These are phyloP conservation scores for Sternarchorhynchus goeldii DNA, from an alignment of 2,797 vertebrate species.

Conservation along the genomic window DNA sequence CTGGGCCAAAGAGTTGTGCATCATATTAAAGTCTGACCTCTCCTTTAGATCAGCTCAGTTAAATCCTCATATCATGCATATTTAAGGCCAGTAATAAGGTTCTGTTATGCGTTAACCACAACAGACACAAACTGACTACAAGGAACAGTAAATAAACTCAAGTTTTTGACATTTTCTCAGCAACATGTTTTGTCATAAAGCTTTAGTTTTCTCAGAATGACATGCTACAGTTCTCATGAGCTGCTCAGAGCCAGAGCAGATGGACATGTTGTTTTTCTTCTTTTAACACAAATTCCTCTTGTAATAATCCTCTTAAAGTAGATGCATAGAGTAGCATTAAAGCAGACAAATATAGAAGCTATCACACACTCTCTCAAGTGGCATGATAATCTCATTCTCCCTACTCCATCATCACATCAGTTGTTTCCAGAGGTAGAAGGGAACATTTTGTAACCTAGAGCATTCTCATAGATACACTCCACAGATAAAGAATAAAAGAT, in stretches of 20 bases:
- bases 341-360: no score
- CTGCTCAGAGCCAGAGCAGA: neutral
- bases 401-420: neutral
- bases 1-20: constrained; percentile 8
- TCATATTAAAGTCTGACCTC: neutral
- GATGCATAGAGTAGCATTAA: neutral
- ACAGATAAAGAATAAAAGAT: constrained; percentile 83
- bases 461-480: constrained; percentile 97
- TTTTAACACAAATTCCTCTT: neutral
- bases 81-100: constrained; percentile 1
- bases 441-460: constrained; percentile 78
- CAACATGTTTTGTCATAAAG: constrained; percentile 32
- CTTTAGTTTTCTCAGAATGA: neutral
- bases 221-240: neutral
- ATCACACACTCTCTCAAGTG: neutral
- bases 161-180: constrained; percentile 27
- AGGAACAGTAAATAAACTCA: constrained; percentile 30
- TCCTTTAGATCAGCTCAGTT: constrained; percentile 33
- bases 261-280: neutral
- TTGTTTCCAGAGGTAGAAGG: neutral
- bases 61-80: constrained; percentile 57
- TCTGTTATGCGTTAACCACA: constrained; percentile 37
- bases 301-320: neutral
- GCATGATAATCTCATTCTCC: neutral
- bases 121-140: constrained; percentile 12